These are phyloP conservation scores for Zeus faber DNA, from an alignment of 2,113 vertebrate genomes.

Conservation along the genomic window DNA sequence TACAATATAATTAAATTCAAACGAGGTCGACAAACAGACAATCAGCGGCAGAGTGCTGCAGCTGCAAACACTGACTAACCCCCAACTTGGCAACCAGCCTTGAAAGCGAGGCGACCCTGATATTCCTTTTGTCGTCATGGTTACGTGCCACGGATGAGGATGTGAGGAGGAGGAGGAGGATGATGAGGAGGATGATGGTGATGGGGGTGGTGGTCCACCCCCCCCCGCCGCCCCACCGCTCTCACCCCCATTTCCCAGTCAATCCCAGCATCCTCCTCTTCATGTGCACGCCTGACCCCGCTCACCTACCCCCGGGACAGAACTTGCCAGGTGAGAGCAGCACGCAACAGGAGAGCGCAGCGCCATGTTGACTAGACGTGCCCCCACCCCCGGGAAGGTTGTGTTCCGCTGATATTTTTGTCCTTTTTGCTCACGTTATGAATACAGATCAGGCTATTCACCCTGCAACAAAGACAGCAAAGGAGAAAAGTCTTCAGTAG, in stretches of 20 bases:
- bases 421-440: constrained; percentile 26
- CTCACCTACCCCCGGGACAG: constrained; percentile 54
- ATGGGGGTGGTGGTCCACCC: constrained; percentile 23
- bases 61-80: too few species aligned
- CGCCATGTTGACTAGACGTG: constrained; percentile 23
- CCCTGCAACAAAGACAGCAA: too few species aligned
- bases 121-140: constrained; percentile 26
- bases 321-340: constrained; percentile 60
- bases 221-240: constrained; percentile 2
- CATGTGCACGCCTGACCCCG: constrained; percentile 34
- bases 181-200: too few species aligned
- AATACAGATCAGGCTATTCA: too few species aligned
- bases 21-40: too few species aligned
- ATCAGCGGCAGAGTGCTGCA: too few species aligned
- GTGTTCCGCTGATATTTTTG: constrained; percentile 29
- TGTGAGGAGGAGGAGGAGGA: constrained; percentile 38
- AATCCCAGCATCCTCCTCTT: constrained; percentile 27
- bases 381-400: constrained; percentile 61
- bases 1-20: too few species aligned
- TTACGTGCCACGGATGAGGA: constrained; percentile 47
- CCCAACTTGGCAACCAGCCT: too few species aligned
- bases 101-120: not conserved
- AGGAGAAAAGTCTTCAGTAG: too few species aligned
- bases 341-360: constrained; percentile 38
- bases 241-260: constrained; percentile 25